phyloP scores from a whole-genome alignment of 2,113 vertebrate genomes.

The Scortum barcoo region DNA sequence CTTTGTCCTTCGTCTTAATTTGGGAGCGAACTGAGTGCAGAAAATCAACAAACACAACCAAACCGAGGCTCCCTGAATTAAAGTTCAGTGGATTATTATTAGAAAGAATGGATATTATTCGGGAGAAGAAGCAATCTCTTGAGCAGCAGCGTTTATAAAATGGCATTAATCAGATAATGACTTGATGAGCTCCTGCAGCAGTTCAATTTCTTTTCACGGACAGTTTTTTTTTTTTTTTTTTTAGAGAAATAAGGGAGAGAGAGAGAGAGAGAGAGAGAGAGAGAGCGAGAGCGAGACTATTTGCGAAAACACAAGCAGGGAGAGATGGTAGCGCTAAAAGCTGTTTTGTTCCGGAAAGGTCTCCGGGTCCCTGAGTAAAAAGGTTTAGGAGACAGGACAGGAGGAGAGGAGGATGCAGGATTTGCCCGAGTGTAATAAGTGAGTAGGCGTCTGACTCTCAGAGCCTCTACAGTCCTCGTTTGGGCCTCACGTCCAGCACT shows the following conservation, averaged over 20 bases:
- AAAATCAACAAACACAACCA: slow-evolving; percentile 8
- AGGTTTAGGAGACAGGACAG: slow-evolving; percentile 76
- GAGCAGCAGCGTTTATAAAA: slow-evolving; percentile 51
- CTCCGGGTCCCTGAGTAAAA: slow-evolving; percentile 80
- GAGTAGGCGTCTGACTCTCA: slow-evolving; percentile 78
- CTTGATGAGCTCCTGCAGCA: slow-evolving; percentile 67
- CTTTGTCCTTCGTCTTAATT: background rate
- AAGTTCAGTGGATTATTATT: slow-evolving; percentile 27
- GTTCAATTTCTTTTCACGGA: slow-evolving; percentile 65
- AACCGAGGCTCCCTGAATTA: slow-evolving; percentile 10
- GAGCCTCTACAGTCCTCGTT: slow-evolving; percentile 64
- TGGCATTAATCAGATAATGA: slow-evolving; percentile 74
- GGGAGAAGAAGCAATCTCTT: slow-evolving; percentile 50
- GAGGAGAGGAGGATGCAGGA: slow-evolving; percentile 61
- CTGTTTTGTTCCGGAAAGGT: slow-evolving; percentile 82
- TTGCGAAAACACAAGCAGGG: slow-evolving; percentile 64
- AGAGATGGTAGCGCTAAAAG: slow-evolving; percentile 77
- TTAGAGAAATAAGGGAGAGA: slow-evolving; percentile 47
- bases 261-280: slow-evolving; percentile 33
- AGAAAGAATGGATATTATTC: slow-evolving; percentile 29
- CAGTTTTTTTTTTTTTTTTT: slow-evolving; percentile 31
- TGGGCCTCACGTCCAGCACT: slow-evolving; percentile 70
- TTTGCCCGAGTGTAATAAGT: slow-evolving; percentile 69
- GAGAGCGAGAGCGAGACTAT: slow-evolving; percentile 43
- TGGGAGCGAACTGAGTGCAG: background rate